Percentiles rank a stretch among this genome's conserved stretches.
These are phyloP conservation scores for Amazonetta brasiliensis DNA, from an alignment of 2,797 vertebrate species.

Conservation along the genomic window DNA sequence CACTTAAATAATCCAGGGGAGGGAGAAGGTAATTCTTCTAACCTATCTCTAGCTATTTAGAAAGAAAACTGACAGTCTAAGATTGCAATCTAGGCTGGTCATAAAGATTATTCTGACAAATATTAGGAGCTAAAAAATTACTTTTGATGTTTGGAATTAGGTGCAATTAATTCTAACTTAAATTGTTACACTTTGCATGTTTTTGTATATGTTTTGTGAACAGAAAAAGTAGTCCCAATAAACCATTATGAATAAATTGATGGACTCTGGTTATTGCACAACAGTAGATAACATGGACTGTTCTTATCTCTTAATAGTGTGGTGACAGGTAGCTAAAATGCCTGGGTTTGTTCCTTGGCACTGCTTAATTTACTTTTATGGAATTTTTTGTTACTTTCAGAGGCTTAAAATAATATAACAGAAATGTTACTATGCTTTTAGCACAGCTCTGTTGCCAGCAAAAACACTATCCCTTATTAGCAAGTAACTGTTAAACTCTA, in stretches of 20 bases:
- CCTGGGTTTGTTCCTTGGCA: not conserved
- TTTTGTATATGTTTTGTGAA: not conserved
- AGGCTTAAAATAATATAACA: not conserved
- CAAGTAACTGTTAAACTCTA: not conserved
- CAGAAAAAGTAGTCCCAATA: not conserved
- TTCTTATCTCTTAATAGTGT: not conserved
- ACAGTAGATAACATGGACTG: not conserved
- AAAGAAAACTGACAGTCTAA: not conserved
- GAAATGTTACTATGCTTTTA: not conserved
- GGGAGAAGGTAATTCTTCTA: not conserved
- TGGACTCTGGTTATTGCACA: not conserved
- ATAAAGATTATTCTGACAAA: not conserved
- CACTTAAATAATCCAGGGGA: not conserved
- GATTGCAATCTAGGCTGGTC: not conserved
- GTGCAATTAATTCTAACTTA: not conserved
- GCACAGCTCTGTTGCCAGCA: not conserved
- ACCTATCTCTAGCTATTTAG: not conserved
- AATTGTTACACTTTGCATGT: not conserved
- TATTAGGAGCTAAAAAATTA: not conserved
- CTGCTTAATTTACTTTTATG: not conserved
- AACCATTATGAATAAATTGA: not conserved
- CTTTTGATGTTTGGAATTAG: not conserved
- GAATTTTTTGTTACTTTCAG: not conserved
- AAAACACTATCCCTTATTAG: not conserved
- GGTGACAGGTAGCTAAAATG: not conserved